Conservation (phyloP, 1,140 invertebrate genomes). For the Formica exsecta region DNA sequence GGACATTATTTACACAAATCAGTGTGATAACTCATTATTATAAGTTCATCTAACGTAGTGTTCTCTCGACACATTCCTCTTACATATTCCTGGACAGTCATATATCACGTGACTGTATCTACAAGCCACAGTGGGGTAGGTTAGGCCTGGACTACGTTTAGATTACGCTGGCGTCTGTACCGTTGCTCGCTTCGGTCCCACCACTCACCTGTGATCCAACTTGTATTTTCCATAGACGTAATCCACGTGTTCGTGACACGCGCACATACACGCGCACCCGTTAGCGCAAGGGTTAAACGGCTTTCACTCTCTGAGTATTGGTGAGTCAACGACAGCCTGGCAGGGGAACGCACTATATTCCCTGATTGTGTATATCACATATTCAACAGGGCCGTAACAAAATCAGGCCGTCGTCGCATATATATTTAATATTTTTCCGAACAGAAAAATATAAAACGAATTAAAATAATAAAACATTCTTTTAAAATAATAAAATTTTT, state of each 20-base stretch:
- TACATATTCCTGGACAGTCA: conserved; percentile 30
- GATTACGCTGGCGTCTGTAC: conserved; percentile 63
- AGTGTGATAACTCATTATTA: neutral
- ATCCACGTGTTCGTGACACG: conserved; percentile 61
- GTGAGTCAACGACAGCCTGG: conserved; percentile 74
- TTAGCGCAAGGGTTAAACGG: conserved; percentile 63
- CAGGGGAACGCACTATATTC: conserved; percentile 69
- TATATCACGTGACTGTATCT: conserved; percentile 41
- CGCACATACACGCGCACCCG: conserved; percentile 25
- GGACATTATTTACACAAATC: neutral
- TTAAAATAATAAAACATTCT: neutral
- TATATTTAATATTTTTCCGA: neutral
- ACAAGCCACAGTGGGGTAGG: conserved; percentile 57
- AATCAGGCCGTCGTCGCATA: neutral
- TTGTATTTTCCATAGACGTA: conserved; percentile 70
- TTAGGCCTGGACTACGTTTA: conserved; percentile 62
- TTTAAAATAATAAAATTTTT: neutral
- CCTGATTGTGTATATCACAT: conserved; percentile 56
- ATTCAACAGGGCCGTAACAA: conserved; percentile 59
- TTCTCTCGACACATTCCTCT: neutral
- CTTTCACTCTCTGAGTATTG: conserved; percentile 80
- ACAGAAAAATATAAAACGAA: neutral
- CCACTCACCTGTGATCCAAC: conserved; percentile 69
- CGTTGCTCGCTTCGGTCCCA: conserved; percentile 29
- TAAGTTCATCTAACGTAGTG: neutral